Base-by-base conservation (phyloP, 2,797 vertebrate genomes). In the Cuculus canorus region DNA sequence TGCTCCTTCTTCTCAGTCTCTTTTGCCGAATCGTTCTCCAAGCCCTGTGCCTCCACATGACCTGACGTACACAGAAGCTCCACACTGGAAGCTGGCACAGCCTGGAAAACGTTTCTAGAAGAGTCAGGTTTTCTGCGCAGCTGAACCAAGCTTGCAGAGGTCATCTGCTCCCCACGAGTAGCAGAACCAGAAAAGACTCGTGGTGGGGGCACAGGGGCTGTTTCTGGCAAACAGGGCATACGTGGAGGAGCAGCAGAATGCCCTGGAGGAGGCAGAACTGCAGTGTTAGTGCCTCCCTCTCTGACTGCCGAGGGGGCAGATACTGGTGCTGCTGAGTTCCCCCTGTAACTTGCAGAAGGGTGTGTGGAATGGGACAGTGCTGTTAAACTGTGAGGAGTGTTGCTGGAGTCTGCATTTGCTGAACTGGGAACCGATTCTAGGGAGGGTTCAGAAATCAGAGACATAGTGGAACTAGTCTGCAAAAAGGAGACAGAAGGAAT, bases 381-480 rank as follows among this genome's bases (percentile, higher is more conserved):
- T 76, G 70, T 11, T 48, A 61, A 52, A 68, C 91, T 88, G 37
- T 41, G 78, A 82, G 80, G 47, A 86, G 96, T 68, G 72, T 88
- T 52, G 61, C 59, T 69, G 68, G 73, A 64, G 93, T 96, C 56
- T 82, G 87, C 48, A 66, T 77, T 92, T 82, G 94, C 86, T 94
- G 98, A 94, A 93, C 88, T 94, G 86, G 96, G 88, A 93, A 50
- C 88, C 11, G 32, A 97, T 82, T 98, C 98, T 80, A 96, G 96
- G 68, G 97, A 85, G 33, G 96, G 92, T 57, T 98, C 98, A 95
- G 98, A 98, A 97, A 97, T 98, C 95, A 98, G 95, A 93, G 98
- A 98, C 96, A 98, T 97, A 94, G 98, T 97, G 96, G 98, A 98
- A 96, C 97, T 98, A 94, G 99, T 99, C 99, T 99, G 93, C 91